Conservation (phyloP, 2,888 invertebrate genomes). For the Epiblema foenella region DNA sequence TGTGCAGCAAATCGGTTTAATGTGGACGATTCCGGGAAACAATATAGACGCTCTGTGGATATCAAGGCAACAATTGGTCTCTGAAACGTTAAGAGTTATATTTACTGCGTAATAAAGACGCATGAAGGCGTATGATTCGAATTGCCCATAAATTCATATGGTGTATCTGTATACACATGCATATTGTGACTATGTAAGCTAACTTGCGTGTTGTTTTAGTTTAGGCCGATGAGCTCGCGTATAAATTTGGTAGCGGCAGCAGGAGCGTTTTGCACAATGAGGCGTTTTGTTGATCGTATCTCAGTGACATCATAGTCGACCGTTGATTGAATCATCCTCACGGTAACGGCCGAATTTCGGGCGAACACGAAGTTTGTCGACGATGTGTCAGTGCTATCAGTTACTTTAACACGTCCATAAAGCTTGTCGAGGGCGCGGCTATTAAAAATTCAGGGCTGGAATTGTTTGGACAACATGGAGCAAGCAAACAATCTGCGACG, state of each 20-base stretch:
- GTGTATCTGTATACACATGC: conserved; percentile 46
- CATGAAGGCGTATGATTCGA: conserved; percentile 51
- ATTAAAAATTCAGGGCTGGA: conserved; percentile 21
- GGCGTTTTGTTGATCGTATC: conserved; percentile 17
- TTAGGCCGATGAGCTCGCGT: not conserved
- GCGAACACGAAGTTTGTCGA: conserved; percentile 30
- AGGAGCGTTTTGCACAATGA: conserved; percentile 22
- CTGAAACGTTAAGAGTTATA: conserved; percentile 44
- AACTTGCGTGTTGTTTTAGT: not conserved
- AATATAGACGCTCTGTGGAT: conserved; percentile 13
- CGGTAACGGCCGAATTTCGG: conserved; percentile 26
- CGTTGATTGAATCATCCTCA: conserved; percentile 32
- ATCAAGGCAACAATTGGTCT: conserved; percentile 34
- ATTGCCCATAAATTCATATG: conserved; percentile 52
- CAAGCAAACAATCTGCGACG: conserved; percentile 23
- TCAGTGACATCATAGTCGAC: conserved; percentile 37
- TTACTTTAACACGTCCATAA: conserved; percentile 21
- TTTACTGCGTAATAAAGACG: conserved; percentile 50
- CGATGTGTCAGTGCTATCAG: conserved; percentile 35
- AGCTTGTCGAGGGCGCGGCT: conserved; percentile 10
- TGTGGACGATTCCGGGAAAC: conserved; percentile 23
- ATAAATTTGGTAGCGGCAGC: conserved; percentile 6
- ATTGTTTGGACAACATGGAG: conserved; percentile 22
- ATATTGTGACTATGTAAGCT: conserved; percentile 36
- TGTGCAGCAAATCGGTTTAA: conserved; percentile 23